A percentile compares a stretch with the other conserved stretches of the same genome.
These are phyloP conservation scores for Scopus umbretta DNA, from an alignment of 2,113 vertebrate genomes.

Conservation along the genomic window DNA sequence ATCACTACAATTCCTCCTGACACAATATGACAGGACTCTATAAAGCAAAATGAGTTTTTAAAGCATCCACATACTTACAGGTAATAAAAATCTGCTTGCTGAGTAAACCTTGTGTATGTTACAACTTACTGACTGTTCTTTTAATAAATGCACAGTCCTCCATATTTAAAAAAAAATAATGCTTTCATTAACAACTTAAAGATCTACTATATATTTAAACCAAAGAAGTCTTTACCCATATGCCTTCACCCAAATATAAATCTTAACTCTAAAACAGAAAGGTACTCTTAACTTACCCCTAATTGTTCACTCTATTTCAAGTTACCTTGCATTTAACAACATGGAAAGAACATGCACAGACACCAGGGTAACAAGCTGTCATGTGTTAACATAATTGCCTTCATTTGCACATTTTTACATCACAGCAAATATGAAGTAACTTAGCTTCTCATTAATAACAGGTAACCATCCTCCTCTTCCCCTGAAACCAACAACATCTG, in stretches of 20 bases:
- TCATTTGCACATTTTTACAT: neutral
- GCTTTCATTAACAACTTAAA: neutral
- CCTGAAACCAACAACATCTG: neutral
- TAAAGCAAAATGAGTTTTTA: neutral
- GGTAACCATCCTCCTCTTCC: neutral
- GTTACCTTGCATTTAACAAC: neutral
- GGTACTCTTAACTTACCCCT: neutral
- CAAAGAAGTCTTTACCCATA: neutral
- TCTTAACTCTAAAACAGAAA: neutral
- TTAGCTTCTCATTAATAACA: neutral
- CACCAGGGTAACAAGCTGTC: neutral
- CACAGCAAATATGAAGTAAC: neutral
- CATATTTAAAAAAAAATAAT: neutral
- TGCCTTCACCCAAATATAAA: neutral
- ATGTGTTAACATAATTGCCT: neutral
- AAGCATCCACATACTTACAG: neutral
- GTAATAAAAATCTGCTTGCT: neutral
- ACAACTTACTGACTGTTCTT: neutral
- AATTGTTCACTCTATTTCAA: neutral
- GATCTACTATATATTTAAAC: neutral
- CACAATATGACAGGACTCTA: neutral
- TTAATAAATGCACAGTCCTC: neutral
- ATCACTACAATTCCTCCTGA: neutral
- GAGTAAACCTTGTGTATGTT: neutral
- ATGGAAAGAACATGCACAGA: neutral